These are phyloP conservation scores for Psephotus haematonotus DNA, from an alignment of 2,113 vertebrate genomes.

Conservation along the genomic window DNA sequence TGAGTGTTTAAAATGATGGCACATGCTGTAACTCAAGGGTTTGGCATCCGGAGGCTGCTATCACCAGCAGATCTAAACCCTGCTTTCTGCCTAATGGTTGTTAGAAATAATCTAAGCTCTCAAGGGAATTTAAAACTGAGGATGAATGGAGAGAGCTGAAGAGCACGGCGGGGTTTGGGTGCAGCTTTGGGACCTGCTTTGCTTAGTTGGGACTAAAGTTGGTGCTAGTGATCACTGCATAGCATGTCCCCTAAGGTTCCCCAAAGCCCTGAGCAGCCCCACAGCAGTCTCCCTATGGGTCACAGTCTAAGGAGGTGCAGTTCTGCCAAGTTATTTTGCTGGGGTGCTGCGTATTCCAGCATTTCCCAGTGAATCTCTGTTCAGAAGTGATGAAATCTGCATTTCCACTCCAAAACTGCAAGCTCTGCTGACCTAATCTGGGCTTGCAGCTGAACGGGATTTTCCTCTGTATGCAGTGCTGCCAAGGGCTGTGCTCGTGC, in stretches of 20 bases:
- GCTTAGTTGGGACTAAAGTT: not conserved
- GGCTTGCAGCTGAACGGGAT: not conserved
- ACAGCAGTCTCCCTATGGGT: not conserved
- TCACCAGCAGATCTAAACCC: not conserved
- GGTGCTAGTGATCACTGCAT: not conserved
- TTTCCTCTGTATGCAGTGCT: not conserved
- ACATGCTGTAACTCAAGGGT: not conserved
- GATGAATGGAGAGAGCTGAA: not conserved
- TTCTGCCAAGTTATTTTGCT: not conserved
- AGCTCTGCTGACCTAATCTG: not conserved
- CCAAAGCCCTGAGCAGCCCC: not conserved
- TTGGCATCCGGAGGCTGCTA: not conserved
- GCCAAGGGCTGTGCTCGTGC: not conserved
- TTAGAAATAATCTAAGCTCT: not conserved
- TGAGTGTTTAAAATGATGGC: not conserved
- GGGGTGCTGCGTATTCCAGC: not conserved
- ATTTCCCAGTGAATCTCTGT: accelerated
- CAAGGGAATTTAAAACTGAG: not conserved
- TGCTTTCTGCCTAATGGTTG: not conserved
- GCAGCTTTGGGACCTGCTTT: not conserved
- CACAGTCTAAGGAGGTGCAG: not conserved
- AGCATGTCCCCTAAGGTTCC: not conserved
- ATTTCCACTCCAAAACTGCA: not conserved
- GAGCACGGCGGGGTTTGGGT: accelerated
- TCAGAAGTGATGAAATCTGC: not conserved